These are phyloP conservation scores for Tetragnatha versicolor DNA, from an alignment of 1,140 invertebrate species.

Conservation along the genomic window DNA sequence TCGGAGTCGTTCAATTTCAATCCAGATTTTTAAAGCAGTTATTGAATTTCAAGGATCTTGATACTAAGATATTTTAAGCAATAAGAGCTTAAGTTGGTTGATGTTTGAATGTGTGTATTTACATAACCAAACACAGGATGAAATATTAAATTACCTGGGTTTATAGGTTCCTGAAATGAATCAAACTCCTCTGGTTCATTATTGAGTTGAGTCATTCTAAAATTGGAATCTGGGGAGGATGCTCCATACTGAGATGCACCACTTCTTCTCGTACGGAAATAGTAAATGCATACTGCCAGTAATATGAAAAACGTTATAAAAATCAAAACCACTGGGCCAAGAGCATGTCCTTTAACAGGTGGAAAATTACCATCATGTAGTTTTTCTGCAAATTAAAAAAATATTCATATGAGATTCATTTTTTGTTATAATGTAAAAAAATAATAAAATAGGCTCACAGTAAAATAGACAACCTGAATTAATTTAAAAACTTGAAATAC, in stretches of 20 bases:
- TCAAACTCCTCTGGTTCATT: constrained; percentile 68
- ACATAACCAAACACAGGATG: background rate
- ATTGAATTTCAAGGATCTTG: background rate
- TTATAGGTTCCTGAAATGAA: constrained; percentile 59
- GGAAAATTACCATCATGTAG: constrained; percentile 65
- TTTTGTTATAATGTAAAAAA: no score
- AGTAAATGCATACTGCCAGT: constrained; percentile 71
- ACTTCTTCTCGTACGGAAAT: constrained; percentile 68
- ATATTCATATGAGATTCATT: background rate
- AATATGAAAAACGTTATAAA: constrained; percentile 72
- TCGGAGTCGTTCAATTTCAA: background rate
- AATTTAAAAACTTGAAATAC: no score
- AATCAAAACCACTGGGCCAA: constrained; percentile 72
- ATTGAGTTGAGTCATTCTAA: constrained; percentile 65
- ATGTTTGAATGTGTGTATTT: background rate
- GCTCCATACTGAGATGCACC: constrained; percentile 62
- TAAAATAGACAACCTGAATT: no score
- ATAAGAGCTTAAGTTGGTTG: background rate
- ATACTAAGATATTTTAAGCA: background rate
- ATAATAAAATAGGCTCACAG: no score
- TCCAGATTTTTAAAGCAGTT: background rate
- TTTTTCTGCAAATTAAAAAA: constrained; percentile 62
- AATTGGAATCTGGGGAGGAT: constrained; percentile 61
- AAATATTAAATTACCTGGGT: constrained; percentile 23
- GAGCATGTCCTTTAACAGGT: constrained; percentile 68